phyloP scores from a whole-genome alignment of 2,888 invertebrate species.

The Meiosimyza platycephala region DNA sequence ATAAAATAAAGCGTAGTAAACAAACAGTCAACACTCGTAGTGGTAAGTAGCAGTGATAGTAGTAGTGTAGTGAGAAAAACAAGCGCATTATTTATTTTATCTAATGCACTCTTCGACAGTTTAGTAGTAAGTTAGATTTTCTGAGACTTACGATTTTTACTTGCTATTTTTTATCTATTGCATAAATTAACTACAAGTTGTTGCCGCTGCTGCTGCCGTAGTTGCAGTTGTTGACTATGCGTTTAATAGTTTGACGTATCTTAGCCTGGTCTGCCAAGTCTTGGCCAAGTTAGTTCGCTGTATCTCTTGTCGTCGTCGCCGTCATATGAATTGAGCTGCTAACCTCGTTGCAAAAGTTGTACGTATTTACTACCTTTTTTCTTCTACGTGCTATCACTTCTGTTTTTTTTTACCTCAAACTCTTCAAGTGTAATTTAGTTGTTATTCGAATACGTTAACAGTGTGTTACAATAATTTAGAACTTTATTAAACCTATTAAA shows the following conservation, averaged over 20 bases:
- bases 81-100: slow-evolving; percentile 34
- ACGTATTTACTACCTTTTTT: slow-evolving; percentile 4
- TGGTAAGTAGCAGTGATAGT: too few relatives aligned
- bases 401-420: slow-evolving; percentile 3
- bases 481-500: too few relatives aligned
- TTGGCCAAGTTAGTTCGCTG: neutral
- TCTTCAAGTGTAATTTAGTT: slow-evolving; percentile 23
- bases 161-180: slow-evolving; percentile 45
- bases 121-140: slow-evolving; percentile 17
- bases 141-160: slow-evolving; percentile 13
- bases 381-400: neutral
- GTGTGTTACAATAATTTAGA: too few relatives aligned
- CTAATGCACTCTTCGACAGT: slow-evolving; percentile 37
- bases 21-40: too few relatives aligned
- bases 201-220: slow-evolving; percentile 32
- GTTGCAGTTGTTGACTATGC: slow-evolving; percentile 12
- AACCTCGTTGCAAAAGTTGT: slow-evolving; percentile 43
- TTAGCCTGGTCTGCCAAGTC: too few relatives aligned
- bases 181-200: slow-evolving; percentile 52
- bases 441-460: neutral
- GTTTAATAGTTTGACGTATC: too few relatives aligned
- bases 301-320: slow-evolving; percentile 16
- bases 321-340: slow-evolving; percentile 45
- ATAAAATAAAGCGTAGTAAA: too few relatives aligned
- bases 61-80: neutral